Conservation (phyloP, 2,797 vertebrate species). For the Phataginus tetradactyla region DNA sequence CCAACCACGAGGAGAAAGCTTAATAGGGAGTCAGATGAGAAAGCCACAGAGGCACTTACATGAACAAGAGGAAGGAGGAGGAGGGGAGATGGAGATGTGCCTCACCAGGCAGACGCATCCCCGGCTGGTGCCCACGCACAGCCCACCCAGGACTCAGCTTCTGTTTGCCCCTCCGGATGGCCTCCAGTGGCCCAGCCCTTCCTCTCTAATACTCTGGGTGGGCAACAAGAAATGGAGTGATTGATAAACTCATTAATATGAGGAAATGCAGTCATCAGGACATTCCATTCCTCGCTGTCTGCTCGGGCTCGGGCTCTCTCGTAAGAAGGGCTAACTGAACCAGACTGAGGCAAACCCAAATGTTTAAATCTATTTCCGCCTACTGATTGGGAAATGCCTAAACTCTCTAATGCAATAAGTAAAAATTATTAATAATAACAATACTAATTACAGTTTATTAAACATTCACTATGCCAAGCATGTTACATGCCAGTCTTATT, state of each 20-base stretch:
- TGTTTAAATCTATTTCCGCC: slow-evolving; percentile 45
- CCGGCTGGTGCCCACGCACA: neutral
- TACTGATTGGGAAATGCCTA: slow-evolving; percentile 45
- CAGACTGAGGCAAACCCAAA: neutral
- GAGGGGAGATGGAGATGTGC: neutral
- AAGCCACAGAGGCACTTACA: neutral
- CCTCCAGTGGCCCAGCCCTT: neutral
- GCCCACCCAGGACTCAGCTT: neutral
- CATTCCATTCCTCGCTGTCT: neutral
- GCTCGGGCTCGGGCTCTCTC: neutral
- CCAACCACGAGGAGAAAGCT: slow-evolving; percentile 6
- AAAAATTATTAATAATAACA: slow-evolving; percentile 43
- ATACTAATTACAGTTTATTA: slow-evolving; percentile 32
- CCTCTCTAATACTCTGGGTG: neutral
- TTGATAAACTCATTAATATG: neutral
- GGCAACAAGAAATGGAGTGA: neutral
- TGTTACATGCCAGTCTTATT: neutral
- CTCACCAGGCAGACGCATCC: too few species aligned
- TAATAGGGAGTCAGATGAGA: slow-evolving; percentile 28
- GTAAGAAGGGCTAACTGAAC: neutral
- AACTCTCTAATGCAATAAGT: neutral
- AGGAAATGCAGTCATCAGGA: neutral
- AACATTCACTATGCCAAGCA: neutral
- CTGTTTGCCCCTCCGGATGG: neutral
- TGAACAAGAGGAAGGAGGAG: neutral